Conservation (phyloP, 2,888 invertebrate species). For the Boloria euphrosyne region DNA sequence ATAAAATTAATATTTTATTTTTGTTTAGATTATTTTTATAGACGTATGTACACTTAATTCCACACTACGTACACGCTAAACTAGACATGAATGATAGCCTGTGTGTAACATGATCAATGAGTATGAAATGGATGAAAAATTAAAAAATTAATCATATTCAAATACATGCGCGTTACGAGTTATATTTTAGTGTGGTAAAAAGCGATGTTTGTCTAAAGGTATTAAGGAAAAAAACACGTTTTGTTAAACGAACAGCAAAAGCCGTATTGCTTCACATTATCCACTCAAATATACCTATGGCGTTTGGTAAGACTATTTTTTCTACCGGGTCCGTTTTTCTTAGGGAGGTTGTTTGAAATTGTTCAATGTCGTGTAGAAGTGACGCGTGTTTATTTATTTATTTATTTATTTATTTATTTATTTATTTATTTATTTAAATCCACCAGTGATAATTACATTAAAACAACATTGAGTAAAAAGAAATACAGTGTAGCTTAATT, state of each 20-base stretch:
- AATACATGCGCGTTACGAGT: slow-evolving; percentile 54
- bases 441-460: too few species aligned
- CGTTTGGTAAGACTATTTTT: slow-evolving; percentile 92
- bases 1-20: slow-evolving; percentile 36
- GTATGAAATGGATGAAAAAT: slow-evolving; percentile 1
- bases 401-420: too few species aligned
- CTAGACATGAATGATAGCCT: slow-evolving; percentile 5
- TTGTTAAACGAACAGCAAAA: slow-evolving; percentile 29
- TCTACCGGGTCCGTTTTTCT: slow-evolving; percentile 91
- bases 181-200: slow-evolving; percentile 28
- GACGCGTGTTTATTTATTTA: too few species aligned
- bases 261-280: slow-evolving; percentile 19
- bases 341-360: slow-evolving; percentile 88
- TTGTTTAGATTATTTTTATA: background rate
- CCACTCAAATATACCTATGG: slow-evolving; percentile 85
- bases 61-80: slow-evolving; percentile 18
- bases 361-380: slow-evolving; percentile 88
- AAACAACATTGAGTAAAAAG: too few species aligned
- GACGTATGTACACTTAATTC: background rate
- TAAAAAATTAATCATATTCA: slow-evolving; percentile 1
- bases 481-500: too few species aligned
- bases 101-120: background rate
- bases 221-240: slow-evolving; percentile 25
- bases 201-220: slow-evolving; percentile 13
- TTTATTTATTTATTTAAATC: too few species aligned